Evolutionary conservation across 2,797 vertebrate genomes (phyloP).

Genomic region (Oceanodroma leucorhoa): DNA sequence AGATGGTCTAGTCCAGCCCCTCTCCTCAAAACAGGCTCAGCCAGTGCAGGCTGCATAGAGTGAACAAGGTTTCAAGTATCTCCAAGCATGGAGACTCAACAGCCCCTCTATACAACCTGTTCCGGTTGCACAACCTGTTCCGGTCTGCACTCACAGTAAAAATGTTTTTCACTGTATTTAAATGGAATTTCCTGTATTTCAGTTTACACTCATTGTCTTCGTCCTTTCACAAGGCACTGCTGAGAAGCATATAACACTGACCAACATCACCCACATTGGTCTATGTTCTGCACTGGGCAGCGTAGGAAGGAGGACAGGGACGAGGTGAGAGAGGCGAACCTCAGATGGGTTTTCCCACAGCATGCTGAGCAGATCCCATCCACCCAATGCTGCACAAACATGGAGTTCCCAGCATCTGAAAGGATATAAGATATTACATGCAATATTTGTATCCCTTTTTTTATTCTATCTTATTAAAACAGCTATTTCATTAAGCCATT

Average conservation of each 20-base stretch:
- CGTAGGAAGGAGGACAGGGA: fast-evolving
- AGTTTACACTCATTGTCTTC: background rate
- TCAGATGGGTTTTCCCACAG: background rate
- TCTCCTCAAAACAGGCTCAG: background rate
- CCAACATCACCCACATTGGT: fast-evolving
- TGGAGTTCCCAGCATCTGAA: background rate
- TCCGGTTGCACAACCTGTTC: background rate
- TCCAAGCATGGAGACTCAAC: background rate
- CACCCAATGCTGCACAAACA: background rate
- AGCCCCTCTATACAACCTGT: fast-evolving
- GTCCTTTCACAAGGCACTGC: fast-evolving
- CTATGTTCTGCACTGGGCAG: background rate
- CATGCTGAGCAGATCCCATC: too few species aligned
- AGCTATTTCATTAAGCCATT: background rate
- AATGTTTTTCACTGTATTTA: background rate
- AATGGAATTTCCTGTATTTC: background rate
- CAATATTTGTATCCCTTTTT: background rate
- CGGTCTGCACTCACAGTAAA: background rate
- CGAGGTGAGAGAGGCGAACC: background rate
- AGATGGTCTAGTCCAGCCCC: background rate
- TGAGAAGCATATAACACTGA: background rate
- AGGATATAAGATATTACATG: background rate
- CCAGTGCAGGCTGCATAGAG: background rate
- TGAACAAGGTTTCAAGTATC: background rate
- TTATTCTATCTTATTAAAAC: background rate